Percentiles rank a stretch among this genome's conserved stretches.
phyloP scores from a whole-genome alignment of 2,797 vertebrate species.

The Pangasius sanitwongsei region DNA sequence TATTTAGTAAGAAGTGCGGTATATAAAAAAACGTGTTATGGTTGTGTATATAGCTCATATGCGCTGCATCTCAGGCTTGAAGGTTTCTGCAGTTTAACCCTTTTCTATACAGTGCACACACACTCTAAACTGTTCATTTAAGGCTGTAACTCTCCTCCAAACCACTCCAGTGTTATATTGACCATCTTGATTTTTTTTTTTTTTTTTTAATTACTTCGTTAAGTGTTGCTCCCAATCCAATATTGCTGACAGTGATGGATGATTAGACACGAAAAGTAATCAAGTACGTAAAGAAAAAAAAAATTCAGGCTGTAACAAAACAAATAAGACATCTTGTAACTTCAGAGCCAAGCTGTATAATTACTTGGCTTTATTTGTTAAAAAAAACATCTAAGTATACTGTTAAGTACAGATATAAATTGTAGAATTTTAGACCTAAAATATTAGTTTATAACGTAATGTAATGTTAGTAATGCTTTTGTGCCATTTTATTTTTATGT shows the following conservation, averaged over 20 bases:
- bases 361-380: neutral
- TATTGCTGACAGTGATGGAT: neutral
- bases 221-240: neutral
- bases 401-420: neutral
- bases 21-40: neutral
- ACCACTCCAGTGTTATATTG: neutral
- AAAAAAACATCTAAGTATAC: neutral
- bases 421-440: neutral
- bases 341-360: neutral
- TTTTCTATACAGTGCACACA: neutral
- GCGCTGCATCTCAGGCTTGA: neutral
- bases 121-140: neutral
- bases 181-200: neutral
- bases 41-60: neutral
- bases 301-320: neutral
- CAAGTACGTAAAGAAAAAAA: neutral
- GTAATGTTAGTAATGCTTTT: neutral
- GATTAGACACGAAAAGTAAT: neutral
- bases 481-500: neutral
- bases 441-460: neutral
- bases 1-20: neutral
- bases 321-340: neutral
- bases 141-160: neutral
- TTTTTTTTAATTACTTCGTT: neutral
- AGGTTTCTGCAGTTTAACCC: neutral